phyloP scores from a whole-genome alignment of 35 echinoderm and acorn worm genomes.

The Acanthaster planci region DNA sequence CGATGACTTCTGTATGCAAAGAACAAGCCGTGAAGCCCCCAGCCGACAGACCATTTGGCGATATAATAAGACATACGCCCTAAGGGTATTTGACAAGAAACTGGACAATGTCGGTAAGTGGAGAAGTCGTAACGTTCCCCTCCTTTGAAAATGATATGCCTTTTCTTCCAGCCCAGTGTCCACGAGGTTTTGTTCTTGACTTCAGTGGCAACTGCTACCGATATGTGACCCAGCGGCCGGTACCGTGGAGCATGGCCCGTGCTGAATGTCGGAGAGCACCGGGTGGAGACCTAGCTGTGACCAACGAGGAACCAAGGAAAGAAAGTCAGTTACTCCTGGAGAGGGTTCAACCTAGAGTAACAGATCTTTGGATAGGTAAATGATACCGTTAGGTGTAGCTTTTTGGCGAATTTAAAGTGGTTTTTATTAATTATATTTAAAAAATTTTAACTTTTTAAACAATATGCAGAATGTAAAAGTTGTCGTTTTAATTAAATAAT shows the following conservation, averaged over 20 bases:
- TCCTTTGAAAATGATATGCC: not conserved
- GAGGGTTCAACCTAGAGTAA: not conserved
- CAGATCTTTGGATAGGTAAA: conserved; percentile 41
- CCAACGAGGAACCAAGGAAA: conserved; percentile 13
- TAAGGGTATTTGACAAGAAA: not conserved
- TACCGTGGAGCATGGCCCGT: conserved; percentile 5
- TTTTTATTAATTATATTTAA: too few species aligned
- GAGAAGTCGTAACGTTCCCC: not conserved
- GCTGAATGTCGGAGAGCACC: conserved; percentile 24
- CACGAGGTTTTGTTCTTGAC: conserved; percentile 12
- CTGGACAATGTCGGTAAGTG: not conserved
- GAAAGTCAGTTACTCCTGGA: conserved; percentile 25
- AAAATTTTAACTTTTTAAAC: too few species aligned
- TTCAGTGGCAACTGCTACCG: conserved; percentile 19
- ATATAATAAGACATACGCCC: not conserved
- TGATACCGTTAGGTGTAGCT: too few species aligned
- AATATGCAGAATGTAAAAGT: too few species aligned
- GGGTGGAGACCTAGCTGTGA: conserved; percentile 30
- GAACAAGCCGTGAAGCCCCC: not conserved
- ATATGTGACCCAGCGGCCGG: not conserved
- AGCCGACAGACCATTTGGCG: not conserved
- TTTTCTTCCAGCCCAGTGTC: conserved; percentile 46
- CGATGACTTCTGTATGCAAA: too few species aligned
- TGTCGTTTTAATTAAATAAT: too few species aligned
- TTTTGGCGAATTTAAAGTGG: too few species aligned